Evolutionary conservation across 2,797 vertebrate genomes (phyloP).

Genomic region (Babyrousa celebensis): DNA sequence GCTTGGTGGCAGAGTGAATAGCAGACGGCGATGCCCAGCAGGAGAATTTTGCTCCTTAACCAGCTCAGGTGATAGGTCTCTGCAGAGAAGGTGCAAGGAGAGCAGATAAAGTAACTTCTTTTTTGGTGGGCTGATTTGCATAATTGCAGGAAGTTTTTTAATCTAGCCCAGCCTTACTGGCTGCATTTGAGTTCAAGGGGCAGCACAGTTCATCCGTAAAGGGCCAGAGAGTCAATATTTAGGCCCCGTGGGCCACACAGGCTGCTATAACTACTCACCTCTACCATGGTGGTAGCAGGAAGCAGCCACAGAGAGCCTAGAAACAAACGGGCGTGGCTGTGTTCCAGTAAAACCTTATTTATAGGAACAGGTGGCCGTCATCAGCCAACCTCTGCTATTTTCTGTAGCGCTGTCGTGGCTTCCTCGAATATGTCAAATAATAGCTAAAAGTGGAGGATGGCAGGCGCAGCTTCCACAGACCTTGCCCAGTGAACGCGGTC

Average conservation of each 20-base stretch:
- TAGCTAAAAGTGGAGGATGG: neutral
- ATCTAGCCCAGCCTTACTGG: neutral
- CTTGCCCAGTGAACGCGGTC: neutral
- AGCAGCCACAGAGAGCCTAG: neutral
- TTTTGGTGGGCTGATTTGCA: neutral
- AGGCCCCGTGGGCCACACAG: neutral
- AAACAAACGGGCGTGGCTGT: neutral
- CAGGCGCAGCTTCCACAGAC: slow-evolving; percentile 24
- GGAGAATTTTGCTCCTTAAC: slow-evolving; percentile 54
- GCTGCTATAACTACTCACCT: neutral
- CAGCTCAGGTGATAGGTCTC: slow-evolving; percentile 11
- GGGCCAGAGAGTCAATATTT: neutral
- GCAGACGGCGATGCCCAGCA: neutral
- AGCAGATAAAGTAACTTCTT: slow-evolving; percentile 19
- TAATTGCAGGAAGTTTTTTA: slow-evolving; percentile 27
- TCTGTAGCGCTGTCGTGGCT: neutral
- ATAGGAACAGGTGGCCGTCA: neutral
- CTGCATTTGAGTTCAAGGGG: neutral
- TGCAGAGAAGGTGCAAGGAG: neutral
- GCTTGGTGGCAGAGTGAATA: slow-evolving; percentile 3
- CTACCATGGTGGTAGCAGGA: neutral
- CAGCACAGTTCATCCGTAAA: neutral
- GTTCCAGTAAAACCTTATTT: slow-evolving; percentile 64
- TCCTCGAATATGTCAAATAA: slow-evolving; percentile 50
- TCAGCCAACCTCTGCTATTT: neutral